Percentiles rank a stretch among this genome's conserved stretches.
These are phyloP conservation scores for Rutilus rutilus DNA, from an alignment of 2,113 vertebrate species.

Conservation along the genomic window DNA sequence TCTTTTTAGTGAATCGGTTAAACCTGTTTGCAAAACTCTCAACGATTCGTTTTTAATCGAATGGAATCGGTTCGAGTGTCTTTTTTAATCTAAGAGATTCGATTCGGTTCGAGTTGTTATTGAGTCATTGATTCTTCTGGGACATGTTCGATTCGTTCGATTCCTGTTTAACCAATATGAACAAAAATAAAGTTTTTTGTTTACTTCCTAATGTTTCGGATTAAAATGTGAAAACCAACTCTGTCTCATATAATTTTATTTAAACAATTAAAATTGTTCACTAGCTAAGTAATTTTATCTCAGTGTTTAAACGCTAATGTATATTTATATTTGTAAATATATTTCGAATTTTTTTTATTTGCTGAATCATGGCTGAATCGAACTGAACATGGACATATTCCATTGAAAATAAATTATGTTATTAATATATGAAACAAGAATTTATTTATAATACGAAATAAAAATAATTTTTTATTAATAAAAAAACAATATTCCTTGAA, in stretches of 20 bases:
- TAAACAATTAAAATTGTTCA: background rate
- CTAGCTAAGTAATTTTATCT: background rate
- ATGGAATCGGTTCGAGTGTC: background rate
- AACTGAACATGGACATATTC: background rate
- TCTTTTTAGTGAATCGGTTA: background rate
- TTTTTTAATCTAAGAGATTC: background rate
- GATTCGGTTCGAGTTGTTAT: background rate
- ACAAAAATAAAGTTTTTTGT: background rate
- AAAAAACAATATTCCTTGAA: background rate
- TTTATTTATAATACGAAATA: background rate
- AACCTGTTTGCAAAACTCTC: background rate
- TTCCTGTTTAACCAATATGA: too few relatives aligned
- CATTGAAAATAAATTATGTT: background rate
- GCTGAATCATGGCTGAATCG: too few relatives aligned
- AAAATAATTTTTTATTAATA: background rate
- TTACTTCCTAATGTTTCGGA: background rate
- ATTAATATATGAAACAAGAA: background rate
- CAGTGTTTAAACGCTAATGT: too few relatives aligned
- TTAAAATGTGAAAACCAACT: background rate
- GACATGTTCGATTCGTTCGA: too few relatives aligned
- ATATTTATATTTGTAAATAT: too few relatives aligned
- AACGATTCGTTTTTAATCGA: background rate
- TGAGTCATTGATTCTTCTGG: background rate
- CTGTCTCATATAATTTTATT: background rate
- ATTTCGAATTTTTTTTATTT: too few relatives aligned